phyloP scores from a whole-genome alignment of 2,888 invertebrate species.

The Campaea margaritaria region DNA sequence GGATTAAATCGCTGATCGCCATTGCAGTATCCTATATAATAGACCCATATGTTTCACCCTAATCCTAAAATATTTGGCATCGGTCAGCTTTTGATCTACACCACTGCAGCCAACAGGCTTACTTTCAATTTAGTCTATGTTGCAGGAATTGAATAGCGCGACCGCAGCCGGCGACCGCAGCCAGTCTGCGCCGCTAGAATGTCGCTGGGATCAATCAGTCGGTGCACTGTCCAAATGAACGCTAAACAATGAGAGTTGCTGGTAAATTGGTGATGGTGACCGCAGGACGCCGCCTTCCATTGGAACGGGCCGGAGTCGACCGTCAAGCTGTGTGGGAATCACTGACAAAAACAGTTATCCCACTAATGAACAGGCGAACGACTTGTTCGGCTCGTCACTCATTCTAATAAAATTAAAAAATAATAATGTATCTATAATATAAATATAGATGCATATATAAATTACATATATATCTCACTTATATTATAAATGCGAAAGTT shows the following conservation, averaged over 20 bases:
- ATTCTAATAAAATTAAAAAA: too few relatives aligned
- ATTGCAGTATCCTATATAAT: too few relatives aligned
- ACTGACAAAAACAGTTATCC: too few relatives aligned
- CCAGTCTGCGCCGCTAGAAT: conserved; percentile 1
- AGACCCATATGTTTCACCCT: not conserved
- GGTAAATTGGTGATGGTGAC: not conserved
- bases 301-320: not conserved
- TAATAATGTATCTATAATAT: too few relatives aligned
- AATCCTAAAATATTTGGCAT: not conserved
- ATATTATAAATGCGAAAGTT: too few relatives aligned
- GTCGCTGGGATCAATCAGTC: conserved; percentile 1
- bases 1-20: too few relatives aligned
- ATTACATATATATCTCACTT: too few relatives aligned
- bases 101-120: conserved; percentile 2
- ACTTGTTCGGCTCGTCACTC: too few relatives aligned
- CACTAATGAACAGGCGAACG: too few relatives aligned
- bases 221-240: not conserved
- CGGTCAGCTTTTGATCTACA: conserved; percentile 2
- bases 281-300: not conserved
- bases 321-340: too few relatives aligned
- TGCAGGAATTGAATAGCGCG: conserved; percentile 14
- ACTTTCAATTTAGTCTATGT: conserved; percentile 30
- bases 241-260: conserved; percentile 3
- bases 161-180: conserved; percentile 18
- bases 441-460: too few relatives aligned